Evolutionary conservation across 2,113 vertebrate species (phyloP).

Genomic region (Oceanites oceanicus): DNA sequence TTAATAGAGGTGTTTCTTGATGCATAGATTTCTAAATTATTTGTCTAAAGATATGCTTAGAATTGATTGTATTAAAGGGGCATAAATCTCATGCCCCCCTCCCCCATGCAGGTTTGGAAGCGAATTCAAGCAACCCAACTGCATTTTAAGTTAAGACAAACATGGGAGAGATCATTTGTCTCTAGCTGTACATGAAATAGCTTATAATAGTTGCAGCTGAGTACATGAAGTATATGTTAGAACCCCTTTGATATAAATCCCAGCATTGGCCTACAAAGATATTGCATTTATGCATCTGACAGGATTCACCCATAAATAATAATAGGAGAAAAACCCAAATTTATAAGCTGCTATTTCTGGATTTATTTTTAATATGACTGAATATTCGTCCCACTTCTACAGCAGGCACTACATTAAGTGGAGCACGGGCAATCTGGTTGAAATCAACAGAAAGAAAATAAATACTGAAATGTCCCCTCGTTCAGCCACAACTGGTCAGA

Average conservation of each 20-base stretch:
- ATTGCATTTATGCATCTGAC: conserved; percentile 74
- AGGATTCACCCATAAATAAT: conserved; percentile 77
- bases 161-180: conserved; percentile 72
- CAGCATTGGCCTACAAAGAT: conserved; percentile 64
- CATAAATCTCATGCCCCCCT: conserved; percentile 67
- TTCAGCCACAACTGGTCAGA: not conserved
- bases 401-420: conserved; percentile 68
- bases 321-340: conserved; percentile 74
- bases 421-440: conserved; percentile 58
- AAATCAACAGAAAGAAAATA: conserved; percentile 59
- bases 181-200: conserved; percentile 77
- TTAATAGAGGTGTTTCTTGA: conserved; percentile 72
- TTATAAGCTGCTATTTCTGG: conserved; percentile 75
- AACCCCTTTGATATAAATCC: conserved; percentile 76
- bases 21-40: conserved; percentile 73
- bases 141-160: conserved; percentile 79
- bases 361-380: conserved; percentile 73
- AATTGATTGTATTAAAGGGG: conserved; percentile 73
- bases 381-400: conserved; percentile 41
- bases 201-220: conserved; percentile 72
- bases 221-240: conserved; percentile 75
- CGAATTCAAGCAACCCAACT: conserved; percentile 68
- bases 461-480: conserved; percentile 31
- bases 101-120: conserved; percentile 52
- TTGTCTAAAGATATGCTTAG: conserved; percentile 74